Evolutionary conservation across 1,140 invertebrate species (phyloP), one percentile per base, ranked within the genome.

Genomic region (Calycopis cecrops): DNA sequence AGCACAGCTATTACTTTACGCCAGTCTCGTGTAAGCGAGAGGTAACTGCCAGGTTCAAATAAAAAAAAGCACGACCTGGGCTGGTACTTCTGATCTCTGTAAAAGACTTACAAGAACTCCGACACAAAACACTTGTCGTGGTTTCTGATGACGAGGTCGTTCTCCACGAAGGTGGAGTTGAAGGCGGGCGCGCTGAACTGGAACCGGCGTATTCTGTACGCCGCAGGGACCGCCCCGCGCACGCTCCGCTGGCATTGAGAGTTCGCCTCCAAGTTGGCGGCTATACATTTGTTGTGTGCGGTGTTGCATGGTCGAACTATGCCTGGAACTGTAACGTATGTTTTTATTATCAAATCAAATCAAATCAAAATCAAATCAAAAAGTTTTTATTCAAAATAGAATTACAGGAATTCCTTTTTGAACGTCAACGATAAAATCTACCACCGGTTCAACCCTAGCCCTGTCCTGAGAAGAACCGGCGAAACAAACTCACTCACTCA

Each of bases 41-140:
- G n/a, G n/a, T n/a, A n/a, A n/a, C n/a, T n/a, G n/a, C n/a, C n/a
- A n/a, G n/a, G n/a, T n/a, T n/a, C n/a, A n/a, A n/a, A n/a, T n/a
- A n/a, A n/a, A n/a, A n/a, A n/a, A n/a, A n/a, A n/a, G n/a, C n/a
- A n/a, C n/a, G n/a, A n/a, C n/a, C n/a, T n/a, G n/a, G n/a, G n/a
- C n/a, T n/a, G n/a, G n/a, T n/a, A n/a, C n/a, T n/a, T n/a, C n/a
- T n/a, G n/a, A n/a, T n/a, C n/a, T n/a, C n/a, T n/a, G n/a, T n/a
- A 38, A 6, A 21, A 60, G 68, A 81, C 79, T 79, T 60, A 81
- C 80, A 71, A 81, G 34, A 81, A 84, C 34, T 76, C 71, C 0
- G 71, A 70, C 12, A 79, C 54, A 0, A 11, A 35, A 35, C 81
- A 85, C 10, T 65, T 68, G 33, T 85, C 28, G 12, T 76, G 69